phyloP scores from a whole-genome alignment of 2,113 vertebrate genomes.

The Myanophis thanlyinensis region DNA sequence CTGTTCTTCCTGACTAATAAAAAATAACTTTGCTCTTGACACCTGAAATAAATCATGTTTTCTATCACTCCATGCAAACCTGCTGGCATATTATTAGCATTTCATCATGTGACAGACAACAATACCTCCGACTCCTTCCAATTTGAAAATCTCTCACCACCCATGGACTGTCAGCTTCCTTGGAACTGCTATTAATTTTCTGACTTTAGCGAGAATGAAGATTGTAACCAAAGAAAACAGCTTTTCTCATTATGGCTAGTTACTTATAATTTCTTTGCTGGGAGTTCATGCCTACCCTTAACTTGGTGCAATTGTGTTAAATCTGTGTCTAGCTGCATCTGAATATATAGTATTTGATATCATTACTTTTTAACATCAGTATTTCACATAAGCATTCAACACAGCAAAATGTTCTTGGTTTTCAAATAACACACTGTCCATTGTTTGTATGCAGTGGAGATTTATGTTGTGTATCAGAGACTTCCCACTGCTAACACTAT shows the following conservation, averaged over 20 bases:
- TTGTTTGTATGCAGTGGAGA: neutral
- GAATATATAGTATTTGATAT: constrained; percentile 31
- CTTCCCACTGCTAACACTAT: neutral
- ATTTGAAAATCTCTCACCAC: constrained; percentile 59
- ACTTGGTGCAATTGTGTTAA: constrained; percentile 42
- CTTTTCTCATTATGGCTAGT: constrained; percentile 27
- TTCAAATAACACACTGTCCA: neutral
- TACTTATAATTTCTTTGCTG: constrained; percentile 53
- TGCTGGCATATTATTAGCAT: constrained; percentile 24
- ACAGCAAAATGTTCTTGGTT: constrained; percentile 2
- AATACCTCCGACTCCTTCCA: constrained; percentile 45
- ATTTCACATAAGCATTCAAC: constrained; percentile 3
- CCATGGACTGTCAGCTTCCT: constrained; percentile 30
- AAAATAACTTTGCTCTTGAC: constrained; percentile 37
- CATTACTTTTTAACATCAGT: constrained; percentile 4
- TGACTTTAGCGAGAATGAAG: constrained; percentile 46
- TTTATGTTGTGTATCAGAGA: neutral
- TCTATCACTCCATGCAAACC: constrained; percentile 35
- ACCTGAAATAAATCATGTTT: constrained; percentile 48
- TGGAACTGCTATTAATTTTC: constrained; percentile 61
- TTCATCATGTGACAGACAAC: constrained; percentile 38
- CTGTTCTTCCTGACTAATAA: constrained; percentile 40
- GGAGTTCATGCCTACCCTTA: constrained; percentile 17
- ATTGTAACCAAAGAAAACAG: constrained; percentile 45
- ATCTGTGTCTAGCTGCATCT: constrained; percentile 26